Evolutionary conservation across 2,888 invertebrate species (phyloP).

Genomic region (Cheilosia urbana): DNA sequence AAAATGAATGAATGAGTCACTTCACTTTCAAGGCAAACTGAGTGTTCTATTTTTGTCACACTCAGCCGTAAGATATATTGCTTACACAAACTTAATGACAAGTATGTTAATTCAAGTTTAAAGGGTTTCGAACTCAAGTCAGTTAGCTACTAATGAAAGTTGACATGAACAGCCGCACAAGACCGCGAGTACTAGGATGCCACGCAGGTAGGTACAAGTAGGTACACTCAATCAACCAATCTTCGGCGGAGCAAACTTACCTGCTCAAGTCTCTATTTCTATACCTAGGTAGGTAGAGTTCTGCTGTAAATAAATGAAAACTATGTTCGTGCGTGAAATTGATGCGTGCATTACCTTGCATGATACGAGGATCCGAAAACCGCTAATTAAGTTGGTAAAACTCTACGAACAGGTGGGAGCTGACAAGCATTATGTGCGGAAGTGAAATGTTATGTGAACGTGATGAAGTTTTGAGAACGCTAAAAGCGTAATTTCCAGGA

Average conservation of each 20-base stretch:
- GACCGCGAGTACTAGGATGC: too few relatives aligned
- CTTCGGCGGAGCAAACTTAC: conserved; percentile 20
- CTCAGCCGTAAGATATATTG: too few relatives aligned
- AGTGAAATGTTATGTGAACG: conserved; percentile 31
- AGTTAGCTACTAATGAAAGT: conserved; percentile 13
- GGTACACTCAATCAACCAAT: conserved; percentile 25
- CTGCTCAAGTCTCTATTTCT: conserved; percentile 5
- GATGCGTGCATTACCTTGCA: conserved; percentile 38
- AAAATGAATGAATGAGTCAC: too few relatives aligned
- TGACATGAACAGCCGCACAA: not conserved
- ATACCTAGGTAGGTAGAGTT: not conserved
- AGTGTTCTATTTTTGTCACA: too few relatives aligned
- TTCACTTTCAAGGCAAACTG: too few relatives aligned
- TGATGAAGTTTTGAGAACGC: not conserved
- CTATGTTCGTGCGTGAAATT: conserved; percentile 53
- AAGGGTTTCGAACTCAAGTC: not conserved
- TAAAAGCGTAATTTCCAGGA: not conserved
- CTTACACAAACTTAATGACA: not conserved
- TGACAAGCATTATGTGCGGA: conserved; percentile 14
- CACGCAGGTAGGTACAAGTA: not conserved
- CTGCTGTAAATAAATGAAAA: conserved; percentile 45
- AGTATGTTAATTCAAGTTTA: too few relatives aligned
- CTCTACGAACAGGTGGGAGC: conserved; percentile 7
- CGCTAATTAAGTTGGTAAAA: conserved; percentile 47
- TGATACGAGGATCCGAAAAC: conserved; percentile 32